Evolutionary conservation across 2,113 vertebrate species (phyloP).

Genomic region (Poicephalus meyeri): DNA sequence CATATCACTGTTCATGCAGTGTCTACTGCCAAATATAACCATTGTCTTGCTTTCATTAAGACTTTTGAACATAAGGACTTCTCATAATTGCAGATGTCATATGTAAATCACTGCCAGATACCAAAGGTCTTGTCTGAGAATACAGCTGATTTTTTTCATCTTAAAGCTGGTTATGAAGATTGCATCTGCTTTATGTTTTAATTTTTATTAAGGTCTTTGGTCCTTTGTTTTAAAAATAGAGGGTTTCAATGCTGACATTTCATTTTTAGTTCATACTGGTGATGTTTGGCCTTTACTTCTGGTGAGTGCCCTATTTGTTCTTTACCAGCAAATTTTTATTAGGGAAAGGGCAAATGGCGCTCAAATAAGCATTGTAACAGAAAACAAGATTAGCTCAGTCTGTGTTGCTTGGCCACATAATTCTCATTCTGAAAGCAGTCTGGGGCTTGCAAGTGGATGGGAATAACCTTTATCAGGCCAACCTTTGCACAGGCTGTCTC

Average conservation of each 20-base stretch:
- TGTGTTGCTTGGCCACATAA: not conserved
- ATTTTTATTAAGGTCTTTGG: not conserved
- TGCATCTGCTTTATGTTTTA: not conserved
- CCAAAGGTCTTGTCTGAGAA: not conserved
- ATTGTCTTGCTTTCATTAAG: not conserved
- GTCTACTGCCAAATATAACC: not conserved
- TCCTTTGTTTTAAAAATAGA: not conserved
- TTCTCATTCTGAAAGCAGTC: slow-evolving; percentile 4
- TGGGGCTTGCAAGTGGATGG: slow-evolving; percentile 16
- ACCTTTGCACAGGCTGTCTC: slow-evolving; percentile 8
- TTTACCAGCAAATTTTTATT: not conserved
- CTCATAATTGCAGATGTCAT: not conserved
- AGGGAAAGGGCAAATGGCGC: not conserved
- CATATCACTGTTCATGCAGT: not conserved
- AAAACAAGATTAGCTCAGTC: not conserved
- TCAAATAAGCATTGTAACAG: not conserved
- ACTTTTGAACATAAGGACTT: not conserved
- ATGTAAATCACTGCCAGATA: not conserved
- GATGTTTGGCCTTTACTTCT: not conserved
- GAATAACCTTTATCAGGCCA: slow-evolving; percentile 47
- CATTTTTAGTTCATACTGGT: not conserved
- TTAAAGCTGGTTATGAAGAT: not conserved
- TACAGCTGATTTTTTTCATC: not conserved
- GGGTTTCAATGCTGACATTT: not conserved
- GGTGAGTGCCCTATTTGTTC: not conserved